A percentile compares a stretch with the other conserved stretches of the same genome.
phyloP scores from a whole-genome alignment of 2,888 invertebrate species.

The Lithosia quadra region DNA sequence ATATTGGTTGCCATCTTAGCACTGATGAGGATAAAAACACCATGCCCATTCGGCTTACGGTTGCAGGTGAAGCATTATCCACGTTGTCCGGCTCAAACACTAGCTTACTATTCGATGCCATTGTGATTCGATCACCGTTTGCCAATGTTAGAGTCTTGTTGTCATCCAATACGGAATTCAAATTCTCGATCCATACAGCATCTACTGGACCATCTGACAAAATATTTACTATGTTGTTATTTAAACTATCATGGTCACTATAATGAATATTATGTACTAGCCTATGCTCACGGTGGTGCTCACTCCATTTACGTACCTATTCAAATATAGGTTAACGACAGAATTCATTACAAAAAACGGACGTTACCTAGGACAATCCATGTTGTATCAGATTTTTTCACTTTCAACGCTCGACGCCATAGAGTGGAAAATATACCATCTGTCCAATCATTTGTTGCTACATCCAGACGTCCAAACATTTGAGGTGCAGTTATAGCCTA shows the following conservation, averaged over 20 bases:
- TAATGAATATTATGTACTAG: too few species aligned
- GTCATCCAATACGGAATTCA: conserved; percentile 96
- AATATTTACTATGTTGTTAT: too few species aligned
- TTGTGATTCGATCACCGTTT: conserved; percentile 96
- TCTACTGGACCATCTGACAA: conserved; percentile 94
- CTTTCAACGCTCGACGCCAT: conserved; percentile 94
- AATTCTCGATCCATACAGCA: conserved; percentile 97
- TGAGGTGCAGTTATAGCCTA: conserved; percentile 96
- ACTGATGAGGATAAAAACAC: conserved; percentile 96
- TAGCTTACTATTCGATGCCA: conserved; percentile 94
- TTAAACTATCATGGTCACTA: too few species aligned
- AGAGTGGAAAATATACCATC: conserved; percentile 97
- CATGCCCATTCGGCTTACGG: conserved; percentile 97
- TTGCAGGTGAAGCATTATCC: conserved; percentile 97
- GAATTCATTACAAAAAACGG: neutral
- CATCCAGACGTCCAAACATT: conserved; percentile 96
- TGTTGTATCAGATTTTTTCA: conserved; percentile 90
- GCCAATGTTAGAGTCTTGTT: conserved; percentile 96
- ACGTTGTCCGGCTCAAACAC: conserved; percentile 96
- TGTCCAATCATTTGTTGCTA: conserved; percentile 97
- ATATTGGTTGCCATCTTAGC: conserved; percentile 92
- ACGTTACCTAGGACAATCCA: conserved; percentile 88
- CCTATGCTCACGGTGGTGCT: too few species aligned
- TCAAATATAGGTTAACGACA: too few species aligned
- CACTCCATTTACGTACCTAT: too few species aligned